Evolutionary conservation across 53 echinoderm and acorn worm species (phyloP), one percentile per base, ranked within the genome.

Genomic region (Actinopyga echinites): DNA sequence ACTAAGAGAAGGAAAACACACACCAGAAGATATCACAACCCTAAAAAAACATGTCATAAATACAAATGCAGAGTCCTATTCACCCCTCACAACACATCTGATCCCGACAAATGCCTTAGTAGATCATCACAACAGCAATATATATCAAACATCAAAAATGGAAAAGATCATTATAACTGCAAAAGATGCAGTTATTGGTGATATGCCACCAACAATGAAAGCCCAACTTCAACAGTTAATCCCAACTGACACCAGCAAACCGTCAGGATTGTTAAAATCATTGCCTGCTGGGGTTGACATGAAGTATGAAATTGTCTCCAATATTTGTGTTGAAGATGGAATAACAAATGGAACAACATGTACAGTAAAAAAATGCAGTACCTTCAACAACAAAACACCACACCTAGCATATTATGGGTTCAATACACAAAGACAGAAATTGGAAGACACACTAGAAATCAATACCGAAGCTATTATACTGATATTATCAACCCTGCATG

Each of bases 1-100:
- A 44, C 44, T 84, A 2, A 30, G 85, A 35, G 60, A 26, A 4
- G 85, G 85, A 8, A 30, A 84, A 3, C 85, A 84, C 30, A 75
- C 25, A 22, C 2, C 8, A 26, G 34, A 29, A 32, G 15, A 82
- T 45, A 30, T 36, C 4, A 82, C 64, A 29, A 38, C 35, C n/a
- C 31, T 35, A 2, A 4, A 43, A 64, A 20, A 34, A 60, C 26
- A 13, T 30, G 7, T 37, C 20, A 57, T 29, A 3, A 30, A 4
- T 29, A 9, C 34, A 57, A 65, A 20, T 17, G 3, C 58, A 6
- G 8, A 8, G 15, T 10, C 79, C 3, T n/a, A 25, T 58, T 25
- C 36, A 67, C 32, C 22, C 23, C 21, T 25, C 8, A 25, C 26
- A 5, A 58, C 26, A 23, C 59, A 58, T 8, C 8, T 82, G 36